Evolutionary conservation across 2,888 invertebrate species (phyloP).

Genomic region (Melinaea menophilus): DNA sequence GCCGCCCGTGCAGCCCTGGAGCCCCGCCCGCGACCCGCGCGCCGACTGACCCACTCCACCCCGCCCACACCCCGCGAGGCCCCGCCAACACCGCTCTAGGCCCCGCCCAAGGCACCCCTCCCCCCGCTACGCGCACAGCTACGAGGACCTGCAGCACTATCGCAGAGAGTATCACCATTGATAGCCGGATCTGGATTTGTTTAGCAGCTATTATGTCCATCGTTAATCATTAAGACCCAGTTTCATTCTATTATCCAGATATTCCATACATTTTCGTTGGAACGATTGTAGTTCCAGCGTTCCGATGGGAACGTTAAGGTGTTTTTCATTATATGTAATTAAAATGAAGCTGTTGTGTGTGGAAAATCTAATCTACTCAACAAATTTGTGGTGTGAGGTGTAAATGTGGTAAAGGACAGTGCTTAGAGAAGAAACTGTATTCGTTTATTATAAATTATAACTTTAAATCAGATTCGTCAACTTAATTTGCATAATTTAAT

Average conservation of each 20-base stretch:
- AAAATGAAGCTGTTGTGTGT: too few relatives aligned
- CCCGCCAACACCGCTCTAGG: slow-evolving; percentile 19
- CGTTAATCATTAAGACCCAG: not conserved
- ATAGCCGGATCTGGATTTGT: not conserved
- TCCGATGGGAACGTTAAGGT: too few relatives aligned
- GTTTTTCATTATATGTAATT: too few relatives aligned
- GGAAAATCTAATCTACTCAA: too few relatives aligned
- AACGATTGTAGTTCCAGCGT: too few relatives aligned
- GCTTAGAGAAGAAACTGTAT: not conserved
- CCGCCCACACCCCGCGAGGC: slow-evolving; percentile 25
- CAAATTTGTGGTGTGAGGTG: slow-evolving; percentile 1
- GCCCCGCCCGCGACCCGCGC: slow-evolving; percentile 43
- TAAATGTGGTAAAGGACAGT: slow-evolving; percentile 4
- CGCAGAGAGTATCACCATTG: slow-evolving; percentile 24
- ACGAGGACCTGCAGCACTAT: slow-evolving; percentile 16
- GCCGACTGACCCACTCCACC: slow-evolving; percentile 24
- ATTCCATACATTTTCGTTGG: too few relatives aligned
- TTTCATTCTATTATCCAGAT: not conserved
- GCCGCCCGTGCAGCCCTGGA: slow-evolving; percentile 64
- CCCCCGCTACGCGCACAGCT: slow-evolving; percentile 7
- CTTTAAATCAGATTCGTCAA: slow-evolving; percentile 4
- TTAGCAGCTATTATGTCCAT: not conserved
- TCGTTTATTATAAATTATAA: slow-evolving; percentile 4
- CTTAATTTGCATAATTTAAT: slow-evolving; percentile 21
- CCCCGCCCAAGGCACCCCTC: slow-evolving; percentile 23